Evolutionary conservation across 1,140 invertebrate species (phyloP), one percentile per base, ranked within the genome.

Genomic region (Aleiodes sp.): DNA sequence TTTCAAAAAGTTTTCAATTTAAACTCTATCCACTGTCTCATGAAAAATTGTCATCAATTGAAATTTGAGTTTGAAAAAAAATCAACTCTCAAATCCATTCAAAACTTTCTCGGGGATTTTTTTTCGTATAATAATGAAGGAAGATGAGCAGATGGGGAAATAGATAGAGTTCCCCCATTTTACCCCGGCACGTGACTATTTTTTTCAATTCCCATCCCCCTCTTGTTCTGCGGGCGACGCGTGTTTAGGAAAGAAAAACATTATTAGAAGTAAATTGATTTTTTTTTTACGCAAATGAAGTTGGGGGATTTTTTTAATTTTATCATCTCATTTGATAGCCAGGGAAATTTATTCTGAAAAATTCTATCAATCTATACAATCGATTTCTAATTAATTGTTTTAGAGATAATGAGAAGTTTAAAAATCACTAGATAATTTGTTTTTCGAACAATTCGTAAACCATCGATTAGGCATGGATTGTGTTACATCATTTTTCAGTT

Each of bases 61-160:
- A 52, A 52, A 52, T 52, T 52, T 52, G 26, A n/a, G n/a, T n/a
- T n/a, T 52, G 46, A 16, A 24, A 12, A 52, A 8, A 16, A 16
- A 14, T 52, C 10, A n/a, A n/a, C 46, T 19, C 16, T 21, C 4
- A 2, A 52, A 52, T 52, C 26, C 26, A 52, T 52, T 24, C 2
- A 52, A 52, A 52, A 52, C n/a, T n/a, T n/a, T 52, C 46, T 52
- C 21, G 21, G 7, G 14, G 10, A 52, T 52, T 52, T 16, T 52
- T 52, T 52, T 52, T 52, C 16, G 4, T 19, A 21, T 52, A 1
- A 24, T 24, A 52, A 24, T 12, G n/a, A n/a, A n/a, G n/a, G n/a
- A n/a, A 52, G 46, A 52, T 52, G 46, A 52, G 46, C 46, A 52
- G 46, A 52, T 52, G 46, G 46, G 46, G n/a, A 24, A 12, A 52